phyloP scores from a whole-genome alignment of 2,113 vertebrate species.

The Scophthalmus maximus region DNA sequence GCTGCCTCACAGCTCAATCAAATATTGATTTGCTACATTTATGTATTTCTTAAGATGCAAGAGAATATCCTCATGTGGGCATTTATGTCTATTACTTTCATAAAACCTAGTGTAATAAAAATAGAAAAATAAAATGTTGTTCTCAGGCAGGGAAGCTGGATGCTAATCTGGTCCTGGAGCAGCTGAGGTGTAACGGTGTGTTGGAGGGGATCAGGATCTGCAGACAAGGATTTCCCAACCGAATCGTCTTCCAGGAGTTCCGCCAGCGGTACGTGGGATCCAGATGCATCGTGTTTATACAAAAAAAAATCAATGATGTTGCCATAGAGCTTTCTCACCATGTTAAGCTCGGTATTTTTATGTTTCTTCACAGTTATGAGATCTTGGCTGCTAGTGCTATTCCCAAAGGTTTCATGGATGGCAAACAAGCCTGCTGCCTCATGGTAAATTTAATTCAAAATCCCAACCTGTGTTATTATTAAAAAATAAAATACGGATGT shows the following conservation, averaged over 20 bases:
- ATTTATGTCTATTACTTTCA: neutral
- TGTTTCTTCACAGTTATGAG: conserved; percentile 87
- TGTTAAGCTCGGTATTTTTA: neutral
- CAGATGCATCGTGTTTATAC: neutral
- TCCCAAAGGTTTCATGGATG: conserved; percentile 99
- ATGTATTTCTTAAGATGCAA: too few species aligned
- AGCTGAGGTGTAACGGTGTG: conserved; percentile 96
- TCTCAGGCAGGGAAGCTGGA: conserved; percentile 94
- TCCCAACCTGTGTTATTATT: neutral
- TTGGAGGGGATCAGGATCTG: conserved; percentile 99
- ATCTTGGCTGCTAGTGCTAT: conserved; percentile 93
- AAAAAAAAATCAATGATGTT: neutral
- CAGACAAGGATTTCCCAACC: conserved; percentile 96
- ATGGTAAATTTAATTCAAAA: conserved; percentile 85
- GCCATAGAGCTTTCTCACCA: neutral
- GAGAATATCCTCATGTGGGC: neutral
- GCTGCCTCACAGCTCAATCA: too few species aligned
- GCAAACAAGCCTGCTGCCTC: conserved; percentile 95
- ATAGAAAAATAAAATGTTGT: conserved; percentile 3
- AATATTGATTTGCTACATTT: too few species aligned
- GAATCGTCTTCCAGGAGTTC: conserved; percentile 99
- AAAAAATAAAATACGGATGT: neutral
- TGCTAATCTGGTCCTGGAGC: conserved; percentile 93
- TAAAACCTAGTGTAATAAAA: neutral
- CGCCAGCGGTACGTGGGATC: conserved; percentile 88